phyloP scores from a whole-genome alignment of 2,797 vertebrate species.

The Otus scops region DNA sequence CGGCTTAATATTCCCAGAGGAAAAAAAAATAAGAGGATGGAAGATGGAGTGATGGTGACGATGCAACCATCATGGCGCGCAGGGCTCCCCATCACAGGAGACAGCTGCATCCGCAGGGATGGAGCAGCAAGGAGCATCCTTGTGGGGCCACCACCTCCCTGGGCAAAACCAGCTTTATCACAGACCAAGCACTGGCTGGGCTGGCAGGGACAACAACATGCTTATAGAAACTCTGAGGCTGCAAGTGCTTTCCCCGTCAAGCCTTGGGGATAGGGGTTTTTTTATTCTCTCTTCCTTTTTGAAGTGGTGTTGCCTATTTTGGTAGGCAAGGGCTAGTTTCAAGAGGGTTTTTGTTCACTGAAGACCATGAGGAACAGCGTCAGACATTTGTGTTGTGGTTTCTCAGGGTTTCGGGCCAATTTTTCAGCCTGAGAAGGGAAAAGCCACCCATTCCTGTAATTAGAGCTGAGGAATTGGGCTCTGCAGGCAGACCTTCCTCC shows the following conservation, averaged over 20 bases:
- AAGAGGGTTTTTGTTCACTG: background rate
- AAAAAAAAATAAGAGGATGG: background rate
- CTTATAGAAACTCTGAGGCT: background rate
- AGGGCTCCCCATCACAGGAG: background rate
- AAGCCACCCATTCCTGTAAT: slow-evolving; percentile 52
- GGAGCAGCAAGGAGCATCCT: background rate
- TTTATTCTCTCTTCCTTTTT: background rate
- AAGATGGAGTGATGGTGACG: background rate
- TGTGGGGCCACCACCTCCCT: background rate
- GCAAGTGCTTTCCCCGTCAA: background rate
- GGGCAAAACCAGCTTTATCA: background rate
- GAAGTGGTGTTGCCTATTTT: slow-evolving; percentile 48
- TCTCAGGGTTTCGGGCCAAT: slow-evolving; percentile 35
- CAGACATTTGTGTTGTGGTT: slow-evolving; percentile 40
- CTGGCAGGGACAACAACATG: background rate
- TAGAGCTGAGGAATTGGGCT: background rate
- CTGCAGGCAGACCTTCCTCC: background rate
- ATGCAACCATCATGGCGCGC: fast-evolving
- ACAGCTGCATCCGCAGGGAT: background rate
- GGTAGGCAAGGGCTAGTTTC: slow-evolving; percentile 20
- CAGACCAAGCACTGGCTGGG: background rate
- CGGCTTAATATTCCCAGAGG: background rate
- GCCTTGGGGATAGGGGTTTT: background rate
- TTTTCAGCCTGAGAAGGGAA: slow-evolving; percentile 52
- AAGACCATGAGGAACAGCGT: slow-evolving; percentile 16